Conservation (phyloP, 92 coral and sea anemone species). For the Desmophyllum pertusum region DNA sequence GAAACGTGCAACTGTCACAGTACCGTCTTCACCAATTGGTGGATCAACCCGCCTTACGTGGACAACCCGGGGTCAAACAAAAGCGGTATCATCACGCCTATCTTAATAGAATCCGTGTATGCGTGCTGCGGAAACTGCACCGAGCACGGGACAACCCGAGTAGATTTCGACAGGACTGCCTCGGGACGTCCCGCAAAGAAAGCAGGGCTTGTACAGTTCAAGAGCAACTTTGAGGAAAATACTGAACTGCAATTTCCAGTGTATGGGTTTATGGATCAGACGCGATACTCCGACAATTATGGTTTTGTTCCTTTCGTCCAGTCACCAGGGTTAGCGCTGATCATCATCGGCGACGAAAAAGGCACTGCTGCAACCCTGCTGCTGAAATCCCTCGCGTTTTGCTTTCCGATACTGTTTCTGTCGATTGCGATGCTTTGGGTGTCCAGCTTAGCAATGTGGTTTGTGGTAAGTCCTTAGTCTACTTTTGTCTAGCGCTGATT, state of each 20-base stretch:
- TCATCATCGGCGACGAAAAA: constrained; percentile 87
- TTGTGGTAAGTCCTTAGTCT: constrained; percentile 76
- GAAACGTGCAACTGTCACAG: constrained; percentile 92
- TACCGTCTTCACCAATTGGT: constrained; percentile 88
- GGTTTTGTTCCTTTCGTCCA: constrained; percentile 90
- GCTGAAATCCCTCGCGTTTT: constrained; percentile 71
- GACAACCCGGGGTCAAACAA: constrained; percentile 61
- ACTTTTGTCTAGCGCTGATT: background rate
- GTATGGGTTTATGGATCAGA: constrained; percentile 87
- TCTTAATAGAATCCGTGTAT: constrained; percentile 67
- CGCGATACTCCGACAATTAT: constrained; percentile 59
- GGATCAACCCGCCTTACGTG: constrained; percentile 88
- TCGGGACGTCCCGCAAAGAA: constrained; percentile 55
- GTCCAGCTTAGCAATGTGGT: constrained; percentile 83
- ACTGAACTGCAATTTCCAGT: constrained; percentile 90
- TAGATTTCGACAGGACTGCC: constrained; percentile 60
- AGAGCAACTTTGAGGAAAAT: constrained; percentile 64
- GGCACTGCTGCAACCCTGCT: constrained; percentile 78
- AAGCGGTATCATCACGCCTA: constrained; percentile 85
- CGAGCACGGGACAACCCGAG: constrained; percentile 52
- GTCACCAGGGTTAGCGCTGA: constrained; percentile 90
- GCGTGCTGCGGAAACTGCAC: constrained; percentile 85
- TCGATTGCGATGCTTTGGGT: constrained; percentile 78
- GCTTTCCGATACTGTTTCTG: constrained; percentile 87
- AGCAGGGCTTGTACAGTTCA: constrained; percentile 74